Conservation (phyloP, 1,140 invertebrate genomes). For the Monomorium pharaonis region DNA sequence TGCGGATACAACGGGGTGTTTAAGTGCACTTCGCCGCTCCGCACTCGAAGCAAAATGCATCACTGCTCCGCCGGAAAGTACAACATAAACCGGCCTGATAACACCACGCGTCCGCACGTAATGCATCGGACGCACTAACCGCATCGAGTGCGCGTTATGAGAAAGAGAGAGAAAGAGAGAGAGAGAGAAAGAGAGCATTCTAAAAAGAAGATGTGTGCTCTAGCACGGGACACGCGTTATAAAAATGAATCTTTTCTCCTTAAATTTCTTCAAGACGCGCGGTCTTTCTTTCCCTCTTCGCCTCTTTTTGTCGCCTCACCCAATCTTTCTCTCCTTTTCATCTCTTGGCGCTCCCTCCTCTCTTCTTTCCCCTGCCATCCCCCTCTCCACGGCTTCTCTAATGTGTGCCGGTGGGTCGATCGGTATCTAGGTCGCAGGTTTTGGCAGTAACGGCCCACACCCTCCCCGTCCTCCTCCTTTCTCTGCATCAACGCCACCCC, state of each 20-base stretch:
- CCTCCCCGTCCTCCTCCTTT: constrained; percentile 48
- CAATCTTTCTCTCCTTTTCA: constrained; percentile 12
- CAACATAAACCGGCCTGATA: constrained; percentile 3
- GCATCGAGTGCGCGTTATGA: background rate
- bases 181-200: background rate
- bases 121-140: background rate
- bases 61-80: background rate
- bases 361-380: background rate
- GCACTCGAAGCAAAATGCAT: constrained; percentile 41
- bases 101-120: background rate
- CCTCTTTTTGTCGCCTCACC: constrained; percentile 7
- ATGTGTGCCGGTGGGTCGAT: constrained; percentile 83
- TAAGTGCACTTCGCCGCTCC: constrained; percentile 49
- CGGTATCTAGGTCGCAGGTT: constrained; percentile 85
- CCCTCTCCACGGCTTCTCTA: constrained; percentile 21
- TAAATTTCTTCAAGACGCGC: background rate
- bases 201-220: background rate
- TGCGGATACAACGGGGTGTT: constrained; percentile 12
- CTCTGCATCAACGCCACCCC: constrained; percentile 58
- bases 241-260: constrained; percentile 17
- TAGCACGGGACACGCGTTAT: background rate
- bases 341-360: background rate
- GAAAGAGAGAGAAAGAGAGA: background rate
- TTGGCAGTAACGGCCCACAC: constrained; percentile 79
- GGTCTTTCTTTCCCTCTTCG: background rate